Conservation (phyloP, 2,113 vertebrate species). For the Gila orcuttii region DNA sequence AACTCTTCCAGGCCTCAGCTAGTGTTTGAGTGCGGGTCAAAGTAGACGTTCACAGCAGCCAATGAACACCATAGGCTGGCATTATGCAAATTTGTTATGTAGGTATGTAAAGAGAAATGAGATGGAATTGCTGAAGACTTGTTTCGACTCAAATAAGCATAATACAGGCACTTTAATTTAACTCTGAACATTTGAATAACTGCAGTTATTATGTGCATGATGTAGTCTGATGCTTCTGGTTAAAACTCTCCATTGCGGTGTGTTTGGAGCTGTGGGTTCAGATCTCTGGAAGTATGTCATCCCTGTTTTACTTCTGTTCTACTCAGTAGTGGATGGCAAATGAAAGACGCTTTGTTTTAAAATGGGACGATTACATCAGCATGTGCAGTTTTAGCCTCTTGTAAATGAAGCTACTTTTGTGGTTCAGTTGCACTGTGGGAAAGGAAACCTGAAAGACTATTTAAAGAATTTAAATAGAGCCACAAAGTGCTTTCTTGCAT, state of each 20-base stretch:
- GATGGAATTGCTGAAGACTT: no score
- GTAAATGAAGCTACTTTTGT: not conserved
- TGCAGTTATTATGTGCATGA: not conserved
- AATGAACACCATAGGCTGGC: no score
- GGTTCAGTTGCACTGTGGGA: not conserved
- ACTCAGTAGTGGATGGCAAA: not conserved
- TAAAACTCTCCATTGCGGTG: not conserved
- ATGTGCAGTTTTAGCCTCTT: not conserved
- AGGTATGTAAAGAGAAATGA: no score
- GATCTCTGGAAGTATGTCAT: not conserved
- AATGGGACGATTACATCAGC: not conserved
- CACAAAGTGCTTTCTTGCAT: not conserved
- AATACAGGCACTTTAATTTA: no score
- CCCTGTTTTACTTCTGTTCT: not conserved
- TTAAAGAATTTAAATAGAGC: not conserved
- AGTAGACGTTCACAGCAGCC: no score
- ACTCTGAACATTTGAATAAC: not conserved
- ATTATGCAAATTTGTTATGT: no score
- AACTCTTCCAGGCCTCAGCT: no score
- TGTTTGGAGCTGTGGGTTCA: not conserved
- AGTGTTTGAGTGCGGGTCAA: no score
- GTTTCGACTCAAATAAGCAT: no score
- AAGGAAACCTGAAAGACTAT: not conserved
- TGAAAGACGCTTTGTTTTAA: conserved; percentile 1
- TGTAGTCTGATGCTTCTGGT: conserved; percentile 36